Evolutionary conservation across 2,888 invertebrate genomes (phyloP).

Genomic region (Desoria tigrina): DNA sequence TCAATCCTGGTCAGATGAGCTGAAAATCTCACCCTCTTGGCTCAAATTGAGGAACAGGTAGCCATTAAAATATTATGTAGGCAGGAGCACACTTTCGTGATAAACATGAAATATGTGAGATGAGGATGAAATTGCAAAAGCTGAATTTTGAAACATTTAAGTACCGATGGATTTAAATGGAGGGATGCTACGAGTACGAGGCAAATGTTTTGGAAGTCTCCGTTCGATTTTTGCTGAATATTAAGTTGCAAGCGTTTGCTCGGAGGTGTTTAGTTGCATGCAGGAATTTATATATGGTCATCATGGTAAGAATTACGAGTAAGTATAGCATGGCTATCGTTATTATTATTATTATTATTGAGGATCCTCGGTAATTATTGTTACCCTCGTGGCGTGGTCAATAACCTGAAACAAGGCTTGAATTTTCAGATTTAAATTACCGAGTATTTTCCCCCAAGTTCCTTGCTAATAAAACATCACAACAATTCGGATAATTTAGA

Average conservation of each 20-base stretch:
- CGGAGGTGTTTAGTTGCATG: not conserved
- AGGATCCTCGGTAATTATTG: conserved; percentile 10
- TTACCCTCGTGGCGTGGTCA: conserved; percentile 17
- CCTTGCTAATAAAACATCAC: too few relatives aligned
- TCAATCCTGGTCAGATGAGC: not conserved
- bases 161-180: too few relatives aligned
- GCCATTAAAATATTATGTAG: conserved; percentile 8
- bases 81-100: conserved; percentile 16
- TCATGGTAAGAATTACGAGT: not conserved
- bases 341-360: not conserved
- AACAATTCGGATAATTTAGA: too few relatives aligned
- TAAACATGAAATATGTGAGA: conserved; percentile 9
- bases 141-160: too few relatives aligned
- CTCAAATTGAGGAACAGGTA: not conserved
- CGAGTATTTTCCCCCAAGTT: too few relatives aligned
- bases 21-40: not conserved
- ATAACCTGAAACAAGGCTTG: not conserved
- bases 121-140: not conserved
- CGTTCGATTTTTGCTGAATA: conserved; percentile 8
- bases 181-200: too few relatives aligned
- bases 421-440: too few relatives aligned
- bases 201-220: too few relatives aligned
- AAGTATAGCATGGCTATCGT: not conserved
- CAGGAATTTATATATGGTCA: not conserved
- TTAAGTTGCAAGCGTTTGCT: not conserved